These are phyloP conservation scores for Neodontobutis hainanensis DNA, from an alignment of 2,113 vertebrate genomes.

Conservation along the genomic window DNA sequence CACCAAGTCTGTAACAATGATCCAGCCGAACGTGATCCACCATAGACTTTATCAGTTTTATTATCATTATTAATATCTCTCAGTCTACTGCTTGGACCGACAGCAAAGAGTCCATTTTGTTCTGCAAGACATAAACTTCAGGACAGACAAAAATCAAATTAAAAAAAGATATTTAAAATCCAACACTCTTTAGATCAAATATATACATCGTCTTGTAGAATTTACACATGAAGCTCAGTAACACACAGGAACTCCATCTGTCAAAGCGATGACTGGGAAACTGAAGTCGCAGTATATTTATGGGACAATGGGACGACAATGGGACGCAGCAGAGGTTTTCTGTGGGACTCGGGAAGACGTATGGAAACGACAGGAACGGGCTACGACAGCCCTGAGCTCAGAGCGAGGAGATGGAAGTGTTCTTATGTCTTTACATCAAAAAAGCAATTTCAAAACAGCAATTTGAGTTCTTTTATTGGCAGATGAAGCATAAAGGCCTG, in stretches of 20 bases:
- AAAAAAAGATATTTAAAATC: conserved; percentile 39
- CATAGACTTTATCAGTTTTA: not conserved
- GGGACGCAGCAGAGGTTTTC: conserved; percentile 30
- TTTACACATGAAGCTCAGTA: conserved; percentile 55
- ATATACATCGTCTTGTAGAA: conserved; percentile 69
- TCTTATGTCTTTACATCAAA: not conserved
- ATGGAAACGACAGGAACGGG: conserved; percentile 33
- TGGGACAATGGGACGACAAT: too few species aligned
- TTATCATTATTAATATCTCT: not conserved
- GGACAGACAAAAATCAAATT: conserved; percentile 59
- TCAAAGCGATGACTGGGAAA: conserved; percentile 31
- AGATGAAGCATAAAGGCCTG: too few species aligned
- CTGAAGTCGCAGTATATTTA: too few species aligned
- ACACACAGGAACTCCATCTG: conserved; percentile 54
- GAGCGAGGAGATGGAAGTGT: not conserved
- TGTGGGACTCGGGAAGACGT: not conserved
- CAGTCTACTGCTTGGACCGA: conserved; percentile 5
- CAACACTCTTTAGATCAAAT: conserved; percentile 60
- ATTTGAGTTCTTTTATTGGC: too few species aligned
- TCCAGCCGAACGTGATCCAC: conserved; percentile 20
- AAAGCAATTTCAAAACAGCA: too few species aligned
- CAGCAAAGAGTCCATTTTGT: conserved; percentile 23
- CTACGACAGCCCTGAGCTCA: conserved; percentile 39
- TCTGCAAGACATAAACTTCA: conserved; percentile 45
- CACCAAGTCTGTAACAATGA: conserved; percentile 40